A percentile compares a stretch with the other conserved stretches of the same genome.
phyloP scores from a whole-genome alignment of 2,113 vertebrate species.

The Morone saxatilis region DNA sequence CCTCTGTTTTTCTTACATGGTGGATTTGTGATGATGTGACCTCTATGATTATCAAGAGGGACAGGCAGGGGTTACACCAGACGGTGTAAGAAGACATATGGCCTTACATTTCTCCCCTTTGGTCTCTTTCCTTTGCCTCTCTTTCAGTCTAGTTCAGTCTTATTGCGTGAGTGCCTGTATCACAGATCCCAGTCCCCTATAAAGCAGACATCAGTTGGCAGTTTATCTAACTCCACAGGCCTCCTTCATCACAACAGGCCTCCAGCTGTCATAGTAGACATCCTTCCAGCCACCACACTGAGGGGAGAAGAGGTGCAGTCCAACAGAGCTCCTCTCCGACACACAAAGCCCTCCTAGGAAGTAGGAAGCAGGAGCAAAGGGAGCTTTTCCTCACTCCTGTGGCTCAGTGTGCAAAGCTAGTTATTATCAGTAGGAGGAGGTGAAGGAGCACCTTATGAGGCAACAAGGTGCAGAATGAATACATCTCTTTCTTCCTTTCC shows the following conservation, averaged over 20 bases:
- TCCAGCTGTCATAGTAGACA: constrained; percentile 75
- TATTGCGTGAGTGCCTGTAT: constrained; percentile 58
- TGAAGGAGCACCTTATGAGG: constrained; percentile 58
- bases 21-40: constrained; percentile 64
- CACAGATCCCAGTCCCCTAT: constrained; percentile 49
- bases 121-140: constrained; percentile 27
- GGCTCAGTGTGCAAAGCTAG: constrained; percentile 67
- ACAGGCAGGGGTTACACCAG: constrained; percentile 52
- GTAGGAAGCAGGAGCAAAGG: constrained; percentile 64
- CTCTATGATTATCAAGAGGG: constrained; percentile 57
- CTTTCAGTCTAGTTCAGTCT: constrained; percentile 34
- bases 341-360: constrained; percentile 63
- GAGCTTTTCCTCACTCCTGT: constrained; percentile 65
- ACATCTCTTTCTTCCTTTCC: constrained; percentile 49
- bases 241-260: constrained; percentile 74
- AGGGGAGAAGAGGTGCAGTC: constrained; percentile 69
- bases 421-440: constrained; percentile 69
- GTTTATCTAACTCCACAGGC: constrained; percentile 73
- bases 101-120: constrained; percentile 39
- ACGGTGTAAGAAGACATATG: constrained; percentile 40
- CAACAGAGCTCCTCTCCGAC: constrained; percentile 64
- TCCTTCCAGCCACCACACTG: constrained; percentile 71
- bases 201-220: constrained; percentile 75
- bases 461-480: constrained; percentile 51
- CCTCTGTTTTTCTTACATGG: constrained; percentile 60